A percentile compares a stretch with the other conserved stretches of the same genome.
Conservation (phyloP, 2,888 invertebrate species). For the Sinopyrophorus schimmeli region DNA sequence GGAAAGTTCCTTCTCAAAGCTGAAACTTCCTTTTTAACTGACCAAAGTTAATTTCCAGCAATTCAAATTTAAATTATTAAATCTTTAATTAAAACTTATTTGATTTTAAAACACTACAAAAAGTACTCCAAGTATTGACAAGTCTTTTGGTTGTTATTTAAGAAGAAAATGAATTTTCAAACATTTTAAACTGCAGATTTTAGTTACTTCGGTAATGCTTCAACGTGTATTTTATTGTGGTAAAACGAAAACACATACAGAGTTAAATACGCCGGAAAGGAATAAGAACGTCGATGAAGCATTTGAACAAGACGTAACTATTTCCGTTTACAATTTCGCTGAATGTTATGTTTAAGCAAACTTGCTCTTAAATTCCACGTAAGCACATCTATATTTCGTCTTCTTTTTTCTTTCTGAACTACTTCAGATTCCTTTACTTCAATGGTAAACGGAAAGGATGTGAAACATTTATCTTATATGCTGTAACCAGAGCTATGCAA, state of each 20-base stretch:
- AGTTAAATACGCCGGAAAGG: constrained; percentile 4
- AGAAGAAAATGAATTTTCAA: too few relatives aligned
- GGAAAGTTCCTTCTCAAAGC: too few relatives aligned
- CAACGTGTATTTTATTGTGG: too few relatives aligned
- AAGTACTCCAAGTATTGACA: too few relatives aligned
- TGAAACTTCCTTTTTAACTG: too few relatives aligned
- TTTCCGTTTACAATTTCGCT: constrained; percentile 14
- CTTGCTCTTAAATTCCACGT: constrained; percentile 14
- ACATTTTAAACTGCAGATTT: too few relatives aligned
- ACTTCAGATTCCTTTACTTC: constrained; percentile 21
- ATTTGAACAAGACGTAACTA: constrained; percentile 9
- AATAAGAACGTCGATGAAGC: constrained; percentile 6
- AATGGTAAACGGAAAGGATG: constrained; percentile 21
- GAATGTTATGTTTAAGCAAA: constrained; percentile 16
- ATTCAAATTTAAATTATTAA: too few relatives aligned
- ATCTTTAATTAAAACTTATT: too few relatives aligned
- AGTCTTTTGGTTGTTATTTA: too few relatives aligned
- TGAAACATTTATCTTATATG: constrained; percentile 18
- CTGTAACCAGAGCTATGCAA: constrained; percentile 2
- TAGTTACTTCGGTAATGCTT: too few relatives aligned
- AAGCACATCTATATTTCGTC: constrained; percentile 11
- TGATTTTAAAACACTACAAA: too few relatives aligned
- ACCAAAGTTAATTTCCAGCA: too few relatives aligned
- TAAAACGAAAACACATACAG: constrained; percentile 1
- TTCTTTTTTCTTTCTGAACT: constrained; percentile 15